Base-by-base conservation (phyloP, 2,888 invertebrate species). In the Hemistola chrysoprasaria region DNA sequence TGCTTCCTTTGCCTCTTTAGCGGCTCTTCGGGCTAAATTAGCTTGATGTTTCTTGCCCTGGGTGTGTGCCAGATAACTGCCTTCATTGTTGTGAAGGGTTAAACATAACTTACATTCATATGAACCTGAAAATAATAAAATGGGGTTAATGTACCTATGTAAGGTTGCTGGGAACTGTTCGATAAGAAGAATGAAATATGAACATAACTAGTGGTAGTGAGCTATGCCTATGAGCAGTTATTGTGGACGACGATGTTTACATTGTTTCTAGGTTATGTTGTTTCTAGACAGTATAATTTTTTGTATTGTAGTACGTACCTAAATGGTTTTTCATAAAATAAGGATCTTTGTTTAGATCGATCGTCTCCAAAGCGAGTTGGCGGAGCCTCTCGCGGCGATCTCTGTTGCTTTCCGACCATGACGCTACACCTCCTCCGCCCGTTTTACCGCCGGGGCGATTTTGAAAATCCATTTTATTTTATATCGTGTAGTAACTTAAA, bases 261-360 rank as follows among this genome's bases (percentile, higher is more conserved):
- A n/a, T 37, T 46, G 2, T n/a, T 16, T 16, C 4, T 28, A 51
- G 45, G 40, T 53, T 39, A 47, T 47, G 45, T 47, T 43, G 30
- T 20, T 34, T 37, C 27, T 38, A 30, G 28, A 33, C 4, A 16
- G 3, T 16, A 8, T 2, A 10, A 0, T 23, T 16, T 21, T 1
- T 35, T 40, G 10, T 6, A 24, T n/a, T n/a, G n/a, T n/a, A 26
- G 11, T 46, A 68, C 71, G 40, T 79, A 91, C 95, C 98, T 59
- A 98, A 91, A 89, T 99, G 99, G 90, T 99, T 99, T 92, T 98
- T 98, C 99, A 99, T 99, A 91, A 99, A 99, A 92, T 99, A 99
- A 0, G 99, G 99, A 92, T 99, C 99, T 84, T 99, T 99, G 74
- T 98, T 97, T 11, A 99, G 90, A 79, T 99, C 99, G 45, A 99